These are phyloP conservation scores for Leuciscus waleckii DNA, from an alignment of 2,797 vertebrate species.

Conservation along the genomic window DNA sequence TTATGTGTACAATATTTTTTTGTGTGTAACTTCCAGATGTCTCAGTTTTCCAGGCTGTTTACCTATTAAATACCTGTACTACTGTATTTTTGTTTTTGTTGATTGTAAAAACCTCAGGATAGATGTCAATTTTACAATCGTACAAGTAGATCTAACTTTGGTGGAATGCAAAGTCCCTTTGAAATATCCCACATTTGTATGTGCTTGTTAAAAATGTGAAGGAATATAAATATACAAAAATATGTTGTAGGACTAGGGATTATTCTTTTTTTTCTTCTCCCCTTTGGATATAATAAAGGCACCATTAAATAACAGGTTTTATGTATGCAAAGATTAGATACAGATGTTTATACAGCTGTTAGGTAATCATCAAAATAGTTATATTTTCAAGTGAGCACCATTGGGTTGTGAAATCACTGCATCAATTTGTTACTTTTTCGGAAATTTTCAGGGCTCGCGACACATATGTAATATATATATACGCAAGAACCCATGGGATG, in stretches of 20 bases:
- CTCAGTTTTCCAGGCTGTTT: constrained; percentile 46
- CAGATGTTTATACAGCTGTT: constrained; percentile 48
- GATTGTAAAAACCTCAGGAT: constrained; percentile 79
- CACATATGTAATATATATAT: constrained; percentile 13
- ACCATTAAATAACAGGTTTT: constrained; percentile 35
- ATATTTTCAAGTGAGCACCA: constrained; percentile 6
- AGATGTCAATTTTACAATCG: constrained; percentile 43
- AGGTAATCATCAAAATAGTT: constrained; percentile 28
- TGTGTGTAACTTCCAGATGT: constrained; percentile 58
- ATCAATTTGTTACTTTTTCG: neutral
- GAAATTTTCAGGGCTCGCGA: constrained; percentile 19
- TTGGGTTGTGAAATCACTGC: constrained; percentile 33
- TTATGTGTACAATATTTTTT: constrained; percentile 54
- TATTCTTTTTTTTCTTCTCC: neutral
- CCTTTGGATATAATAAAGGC: constrained; percentile 31
- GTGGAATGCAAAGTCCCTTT: constrained; percentile 10
- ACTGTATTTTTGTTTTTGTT: constrained; percentile 61
- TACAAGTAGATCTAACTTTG: neutral
- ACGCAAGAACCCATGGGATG: neutral
- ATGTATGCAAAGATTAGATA: constrained; percentile 32
- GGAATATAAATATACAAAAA: constrained; percentile 24
- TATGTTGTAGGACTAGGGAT: constrained; percentile 27
- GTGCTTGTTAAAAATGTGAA: constrained; percentile 32
- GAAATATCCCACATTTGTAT: constrained; percentile 14
- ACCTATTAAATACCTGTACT: constrained; percentile 42